A percentile compares a stretch with the other conserved stretches of the same genome.
These are phyloP conservation scores for Operophtera brumata DNA, from an alignment of 2,888 invertebrate species.

Conservation along the genomic window DNA sequence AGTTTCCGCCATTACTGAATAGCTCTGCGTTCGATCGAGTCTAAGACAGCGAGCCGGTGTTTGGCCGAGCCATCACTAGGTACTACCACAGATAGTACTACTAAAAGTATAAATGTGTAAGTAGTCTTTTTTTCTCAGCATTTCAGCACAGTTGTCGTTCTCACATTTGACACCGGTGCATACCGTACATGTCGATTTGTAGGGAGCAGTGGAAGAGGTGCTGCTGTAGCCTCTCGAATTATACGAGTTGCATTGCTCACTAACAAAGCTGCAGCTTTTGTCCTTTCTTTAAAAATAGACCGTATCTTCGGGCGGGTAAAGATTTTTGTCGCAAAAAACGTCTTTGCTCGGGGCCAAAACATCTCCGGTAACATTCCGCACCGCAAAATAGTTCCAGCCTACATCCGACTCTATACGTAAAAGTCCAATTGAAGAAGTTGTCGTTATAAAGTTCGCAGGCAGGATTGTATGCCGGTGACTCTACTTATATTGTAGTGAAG, in stretches of 20 bases:
- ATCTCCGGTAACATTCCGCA: constrained; percentile 41
- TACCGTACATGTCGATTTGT: constrained; percentile 52
- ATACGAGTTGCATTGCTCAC: constrained; percentile 48
- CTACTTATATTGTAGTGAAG: constrained; percentile 47
- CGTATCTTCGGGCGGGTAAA: constrained; percentile 36
- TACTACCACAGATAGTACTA: too few species aligned
- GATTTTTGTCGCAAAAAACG: constrained; percentile 37
- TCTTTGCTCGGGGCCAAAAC: constrained; percentile 47
- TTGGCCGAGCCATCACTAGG: too few species aligned
- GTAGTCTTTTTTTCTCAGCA: constrained; percentile 51
- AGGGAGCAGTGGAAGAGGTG: constrained; percentile 51
- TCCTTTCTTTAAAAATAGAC: constrained; percentile 44
- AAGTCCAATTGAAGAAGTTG: constrained; percentile 60
- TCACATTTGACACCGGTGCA: constrained; percentile 45
- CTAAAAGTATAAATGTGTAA: too few species aligned
- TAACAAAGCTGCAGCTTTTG: constrained; percentile 55
- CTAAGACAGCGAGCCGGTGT: too few species aligned
- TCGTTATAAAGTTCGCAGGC: constrained; percentile 54
- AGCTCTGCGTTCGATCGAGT: too few species aligned
- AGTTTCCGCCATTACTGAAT: too few species aligned
- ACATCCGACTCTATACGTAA: constrained; percentile 58
- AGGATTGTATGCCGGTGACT: constrained; percentile 44
- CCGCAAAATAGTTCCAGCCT: constrained; percentile 51
- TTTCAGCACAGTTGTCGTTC: constrained; percentile 39
- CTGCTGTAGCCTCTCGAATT: constrained; percentile 48